Evolutionary conservation across 2,888 invertebrate species (phyloP), one percentile per base, ranked within the genome.

Genomic region (Elegia similella): DNA sequence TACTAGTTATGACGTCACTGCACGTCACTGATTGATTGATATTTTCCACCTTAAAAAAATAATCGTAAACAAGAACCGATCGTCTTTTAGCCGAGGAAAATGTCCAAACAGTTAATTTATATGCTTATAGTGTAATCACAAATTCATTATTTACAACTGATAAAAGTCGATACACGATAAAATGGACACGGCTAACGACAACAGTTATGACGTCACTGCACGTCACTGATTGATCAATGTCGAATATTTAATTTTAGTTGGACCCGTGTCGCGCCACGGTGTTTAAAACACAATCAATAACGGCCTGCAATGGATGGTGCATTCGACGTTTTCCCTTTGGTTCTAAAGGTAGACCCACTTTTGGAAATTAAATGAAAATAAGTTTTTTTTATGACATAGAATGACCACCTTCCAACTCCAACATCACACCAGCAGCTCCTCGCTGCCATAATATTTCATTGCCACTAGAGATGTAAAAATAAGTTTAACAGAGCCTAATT

Each of bases 231-330:
- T 73, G 79, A 80, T 78, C 62, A 73, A 59, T 64, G 63, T 58
- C 61, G 64, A 67, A 69, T 72, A 73, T 78, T 75, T 76, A 76
- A 74, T 73, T 73, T 73, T 69, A 70, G 70, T 69, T 65, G 59
- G 62, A 63, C 65, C 67, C 63, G 66, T 64, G 60, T 64, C 56
- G 58, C 61, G 60, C 55, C 60, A 58, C 59, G 58, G 66, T 69
- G 67, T 75, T 80, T 75, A 76, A 80, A 76, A 74, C 60, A 65
- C 71, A 70, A 82, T 81, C 73, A 76, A 80, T 81, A 75, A 73
- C 63, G 63, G 61, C 60, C 58, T 54, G 62, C 16, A 12, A 53
- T 55, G 54, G 32, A 30, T 43, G 42, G 23, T n/a, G 38, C 50
- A 50, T 50, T 46, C 15, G 17, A 17, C 8, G 6, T 34, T n/a